A percentile compares a stretch with the other conserved stretches of the same genome.
Conservation (phyloP, 2,797 vertebrate genomes). For the Phalanger gymnotis region DNA sequence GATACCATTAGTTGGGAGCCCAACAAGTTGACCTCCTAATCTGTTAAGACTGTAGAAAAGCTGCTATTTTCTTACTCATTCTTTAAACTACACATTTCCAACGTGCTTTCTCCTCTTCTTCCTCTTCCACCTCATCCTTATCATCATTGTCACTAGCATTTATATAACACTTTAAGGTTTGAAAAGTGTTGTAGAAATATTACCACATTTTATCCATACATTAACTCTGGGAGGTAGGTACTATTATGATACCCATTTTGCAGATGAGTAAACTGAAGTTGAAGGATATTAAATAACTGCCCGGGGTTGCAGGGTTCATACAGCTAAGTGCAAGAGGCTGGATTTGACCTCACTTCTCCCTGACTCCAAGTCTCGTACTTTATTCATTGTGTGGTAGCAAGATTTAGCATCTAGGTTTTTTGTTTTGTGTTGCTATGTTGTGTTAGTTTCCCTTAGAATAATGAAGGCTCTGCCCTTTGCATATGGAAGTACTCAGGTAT, state of each 20-base stretch:
- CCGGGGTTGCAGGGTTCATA: background rate
- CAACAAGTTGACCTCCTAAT: background rate
- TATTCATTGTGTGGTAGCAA: background rate
- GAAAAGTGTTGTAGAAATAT: no score
- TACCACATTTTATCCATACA: background rate
- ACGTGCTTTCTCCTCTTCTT: no score
- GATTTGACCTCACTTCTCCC: background rate
- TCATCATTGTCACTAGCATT: no score
- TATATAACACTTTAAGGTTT: no score
- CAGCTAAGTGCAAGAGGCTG: background rate
- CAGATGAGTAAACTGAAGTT: background rate
- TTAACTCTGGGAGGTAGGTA: background rate
- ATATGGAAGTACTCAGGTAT: background rate
- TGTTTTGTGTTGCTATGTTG: no score
- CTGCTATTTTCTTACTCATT: background rate
- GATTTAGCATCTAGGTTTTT: background rate
- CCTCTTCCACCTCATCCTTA: no score
- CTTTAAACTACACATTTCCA: background rate
- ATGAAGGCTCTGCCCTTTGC: background rate
- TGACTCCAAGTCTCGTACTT: background rate
- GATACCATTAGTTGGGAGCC: background rate
- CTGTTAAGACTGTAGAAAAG: background rate
- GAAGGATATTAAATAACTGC: slow-evolving; percentile 23
- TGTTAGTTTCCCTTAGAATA: background rate
- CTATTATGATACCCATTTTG: background rate